phyloP scores from a whole-genome alignment of 2,888 invertebrate genomes.

The Vesta saturnalis region DNA sequence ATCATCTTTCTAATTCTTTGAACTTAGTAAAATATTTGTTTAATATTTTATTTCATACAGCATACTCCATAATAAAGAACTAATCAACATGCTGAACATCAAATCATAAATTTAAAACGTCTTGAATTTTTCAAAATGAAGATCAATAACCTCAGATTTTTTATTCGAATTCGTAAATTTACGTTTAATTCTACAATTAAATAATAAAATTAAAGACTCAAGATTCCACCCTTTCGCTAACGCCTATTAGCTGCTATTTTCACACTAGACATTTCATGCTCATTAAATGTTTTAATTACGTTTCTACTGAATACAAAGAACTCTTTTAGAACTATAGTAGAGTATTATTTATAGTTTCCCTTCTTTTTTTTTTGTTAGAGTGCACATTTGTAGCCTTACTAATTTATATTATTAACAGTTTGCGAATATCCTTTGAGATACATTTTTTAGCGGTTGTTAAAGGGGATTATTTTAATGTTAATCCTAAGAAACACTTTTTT shows the following conservation, averaged over 20 bases:
- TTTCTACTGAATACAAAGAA: slow-evolving; percentile 20
- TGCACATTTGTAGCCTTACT: slow-evolving; percentile 10
- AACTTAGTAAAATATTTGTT: too few species aligned
- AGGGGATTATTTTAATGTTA: slow-evolving; percentile 2
- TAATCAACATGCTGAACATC: too few species aligned
- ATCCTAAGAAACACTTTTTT: neutral
- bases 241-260: slow-evolving; percentile 22
- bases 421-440: neutral
- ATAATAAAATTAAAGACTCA: too few species aligned
- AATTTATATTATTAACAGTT: neutral
- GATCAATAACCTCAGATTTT: too few species aligned
- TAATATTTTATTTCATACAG: too few species aligned
- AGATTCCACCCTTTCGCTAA: too few species aligned
- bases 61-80: too few species aligned
- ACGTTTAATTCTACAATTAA: too few species aligned
- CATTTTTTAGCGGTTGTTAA: neutral
- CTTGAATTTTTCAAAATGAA: too few species aligned
- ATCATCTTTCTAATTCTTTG: too few species aligned
- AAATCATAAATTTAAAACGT: too few species aligned
- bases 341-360: neutral
- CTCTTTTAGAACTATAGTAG: slow-evolving; percentile 9
- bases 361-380: slow-evolving; percentile 4
- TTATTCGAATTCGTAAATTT: too few species aligned
- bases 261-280: slow-evolving; percentile 29
- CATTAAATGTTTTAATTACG: slow-evolving; percentile 28